Base-by-base conservation (phyloP, 2,797 vertebrate species). In the Myotis findleyi region DNA sequence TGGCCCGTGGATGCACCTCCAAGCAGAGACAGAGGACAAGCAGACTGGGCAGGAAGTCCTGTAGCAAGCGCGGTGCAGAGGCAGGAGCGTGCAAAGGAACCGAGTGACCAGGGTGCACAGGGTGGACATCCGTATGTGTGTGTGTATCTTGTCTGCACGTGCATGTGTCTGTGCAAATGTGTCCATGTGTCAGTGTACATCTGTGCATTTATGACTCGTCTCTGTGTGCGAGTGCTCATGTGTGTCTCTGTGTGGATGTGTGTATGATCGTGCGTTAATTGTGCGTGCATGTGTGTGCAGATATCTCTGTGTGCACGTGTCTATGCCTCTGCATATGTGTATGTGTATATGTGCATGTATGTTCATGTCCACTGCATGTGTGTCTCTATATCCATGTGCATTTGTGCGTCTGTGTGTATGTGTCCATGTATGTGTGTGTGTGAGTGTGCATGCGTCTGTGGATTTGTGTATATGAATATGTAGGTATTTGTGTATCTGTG, bases 41-140 rank as follows among this genome's bases (percentile, higher is more conserved):
- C 68, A 23, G 80, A 20, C 3, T 6, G 20, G 47, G 38, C 16
- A 2, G 2, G 21, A 44, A 36, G 49, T 9, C 38, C 14, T 8
- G 14, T 3, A 7, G 75, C 33, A 2, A 21, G 16, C 6, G 0
- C 0, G 0, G 55, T 13, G 6, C 57, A n/a, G 16, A 25, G 18
- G 8, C 8, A 77, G 73, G 30, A 0, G 18, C 33, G 73, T 76
- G 73, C 73, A 76, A 33, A 51, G 73, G 18, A 30, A 51, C 73
- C 11, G 1, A 76, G 73, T 21, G 73, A 51, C 47, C 17, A 33
- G 73, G 49, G 30, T 4, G 21, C 36, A 27, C 33, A n/a, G 12
- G 7, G 2, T 3, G 0, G 11, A 17, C 2, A 13, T 17, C 23
- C 49, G 12, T 38, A 11, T 36, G 13, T 27, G 4, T 18, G 13